Evolutionary conservation across 2,113 vertebrate species (phyloP).

Genomic region (Progne subis): DNA sequence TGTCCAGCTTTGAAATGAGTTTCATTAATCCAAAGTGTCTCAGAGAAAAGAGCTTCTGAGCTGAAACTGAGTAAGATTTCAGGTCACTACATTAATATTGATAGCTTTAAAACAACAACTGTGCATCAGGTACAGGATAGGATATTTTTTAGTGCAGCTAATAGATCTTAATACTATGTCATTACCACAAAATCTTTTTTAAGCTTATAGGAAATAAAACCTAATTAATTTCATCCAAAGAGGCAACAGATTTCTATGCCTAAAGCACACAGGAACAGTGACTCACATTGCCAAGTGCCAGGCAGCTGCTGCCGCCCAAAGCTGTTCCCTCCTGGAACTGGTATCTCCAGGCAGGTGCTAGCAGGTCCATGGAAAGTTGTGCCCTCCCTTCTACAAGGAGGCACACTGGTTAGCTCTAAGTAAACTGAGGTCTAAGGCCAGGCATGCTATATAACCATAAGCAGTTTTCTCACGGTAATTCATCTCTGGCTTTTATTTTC

Average conservation of each 20-base stretch:
- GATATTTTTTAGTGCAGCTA: background rate
- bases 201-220: background rate
- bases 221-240: background rate
- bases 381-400: background rate
- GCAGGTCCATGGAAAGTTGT: background rate
- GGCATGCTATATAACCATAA: background rate
- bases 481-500: background rate
- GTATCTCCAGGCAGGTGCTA: background rate
- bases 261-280: background rate
- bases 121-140: background rate
- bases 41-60: background rate
- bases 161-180: background rate
- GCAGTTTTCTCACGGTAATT: background rate
- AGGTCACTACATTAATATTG: background rate
- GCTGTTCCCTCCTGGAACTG: background rate
- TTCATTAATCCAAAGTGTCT: background rate
- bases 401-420: rapidly evolving
- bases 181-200: background rate
- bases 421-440: background rate
- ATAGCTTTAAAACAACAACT: background rate
- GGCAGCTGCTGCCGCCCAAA: background rate
- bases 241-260: background rate
- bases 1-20: background rate
- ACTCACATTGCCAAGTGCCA: background rate
- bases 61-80: background rate